These are phyloP conservation scores for Hydrolagus colliei DNA, from an alignment of 2,797 vertebrate species.

Conservation along the genomic window DNA sequence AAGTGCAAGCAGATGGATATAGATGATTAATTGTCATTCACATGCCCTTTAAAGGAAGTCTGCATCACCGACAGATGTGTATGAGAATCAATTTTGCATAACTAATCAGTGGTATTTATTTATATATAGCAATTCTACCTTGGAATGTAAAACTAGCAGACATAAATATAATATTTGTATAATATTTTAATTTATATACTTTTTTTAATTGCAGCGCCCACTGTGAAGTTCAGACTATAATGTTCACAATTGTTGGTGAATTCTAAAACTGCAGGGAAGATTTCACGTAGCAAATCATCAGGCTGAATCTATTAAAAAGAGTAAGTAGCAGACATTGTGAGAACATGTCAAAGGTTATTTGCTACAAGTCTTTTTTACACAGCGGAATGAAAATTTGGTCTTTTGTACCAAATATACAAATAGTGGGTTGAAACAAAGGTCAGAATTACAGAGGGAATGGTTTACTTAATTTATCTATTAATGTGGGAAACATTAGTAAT, in stretches of 20 bases:
- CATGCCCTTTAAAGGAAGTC: not conserved
- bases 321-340: not conserved
- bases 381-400: constrained; percentile 4
- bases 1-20: not conserved
- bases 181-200: not conserved
- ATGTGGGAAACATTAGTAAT: no score
- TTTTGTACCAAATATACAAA: no score
- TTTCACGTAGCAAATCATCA: not conserved
- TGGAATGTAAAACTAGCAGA: not conserved
- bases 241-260: not conserved
- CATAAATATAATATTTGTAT: not conserved
- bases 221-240: not conserved
- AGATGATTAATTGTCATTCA: constrained; percentile 29
- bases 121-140: not conserved
- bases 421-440: no score
- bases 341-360: no score
- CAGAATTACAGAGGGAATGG: no score
- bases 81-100: not conserved
- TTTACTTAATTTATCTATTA: no score
- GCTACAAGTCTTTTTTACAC: not conserved
- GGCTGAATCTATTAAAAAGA: not conserved
- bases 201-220: not conserved
- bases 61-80: not conserved
- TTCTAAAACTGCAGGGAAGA: not conserved
- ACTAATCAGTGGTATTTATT: constrained; percentile 18